Conservation (phyloP, 2,113 vertebrate genomes). For the Casuarius casuarius region DNA sequence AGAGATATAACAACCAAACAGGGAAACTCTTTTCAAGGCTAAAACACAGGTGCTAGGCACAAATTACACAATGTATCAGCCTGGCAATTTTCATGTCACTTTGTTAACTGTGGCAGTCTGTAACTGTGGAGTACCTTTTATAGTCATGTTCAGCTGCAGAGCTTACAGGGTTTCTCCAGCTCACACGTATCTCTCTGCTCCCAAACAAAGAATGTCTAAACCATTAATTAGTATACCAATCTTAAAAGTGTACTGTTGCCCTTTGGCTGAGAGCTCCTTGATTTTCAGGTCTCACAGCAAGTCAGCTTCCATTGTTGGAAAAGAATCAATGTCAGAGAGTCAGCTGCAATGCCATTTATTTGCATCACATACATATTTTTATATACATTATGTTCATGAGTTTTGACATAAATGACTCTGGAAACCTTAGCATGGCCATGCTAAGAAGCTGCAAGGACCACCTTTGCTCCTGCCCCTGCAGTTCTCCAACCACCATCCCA, state of each 20-base stretch:
- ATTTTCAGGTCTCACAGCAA: not conserved
- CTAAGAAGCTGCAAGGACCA: not conserved
- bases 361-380: not conserved
- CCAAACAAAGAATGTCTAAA: conserved; percentile 11
- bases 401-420: not conserved
- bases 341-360: accelerated
- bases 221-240: not conserved
- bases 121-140: conserved; percentile 15
- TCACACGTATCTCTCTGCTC: not conserved
- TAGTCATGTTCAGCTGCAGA: not conserved
- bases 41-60: conserved; percentile 63
- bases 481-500: not conserved
- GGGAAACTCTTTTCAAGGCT: conserved; percentile 62
- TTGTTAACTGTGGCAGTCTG: conserved; percentile 41
- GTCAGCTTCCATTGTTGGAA: not conserved
- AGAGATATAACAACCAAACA: conserved; percentile 47
- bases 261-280: not conserved
- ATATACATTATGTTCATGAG: not conserved
- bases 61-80: conserved; percentile 58
- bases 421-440: not conserved
- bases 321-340: not conserved
- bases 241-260: not conserved
- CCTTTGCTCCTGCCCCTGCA: not conserved
- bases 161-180: not conserved
- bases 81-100: conserved; percentile 58